Base-by-base conservation (phyloP, 2,113 vertebrate genomes). In the Calidris pygmaea region DNA sequence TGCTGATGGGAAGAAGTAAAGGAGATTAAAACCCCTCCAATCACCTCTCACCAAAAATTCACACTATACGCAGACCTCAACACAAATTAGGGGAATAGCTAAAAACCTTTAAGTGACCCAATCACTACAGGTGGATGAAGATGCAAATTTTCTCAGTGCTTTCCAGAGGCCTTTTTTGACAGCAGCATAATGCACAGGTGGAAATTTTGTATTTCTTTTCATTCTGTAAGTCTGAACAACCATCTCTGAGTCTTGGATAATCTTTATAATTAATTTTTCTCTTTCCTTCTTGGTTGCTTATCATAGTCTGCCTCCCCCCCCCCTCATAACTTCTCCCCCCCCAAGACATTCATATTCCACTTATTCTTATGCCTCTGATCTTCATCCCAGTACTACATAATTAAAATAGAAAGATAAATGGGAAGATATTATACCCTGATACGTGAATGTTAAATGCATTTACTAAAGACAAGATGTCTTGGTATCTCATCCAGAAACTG, bases 261-360 rank as follows among this genome's bases (percentile, higher is more conserved):
- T 10, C 13, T 74, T 58, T 53, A 37, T 35, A 35, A 73, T 24
- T 34, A n/a, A 18, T n/a, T 32, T 85, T 68, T 45, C 10, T 72
- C 19, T 48, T 63, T 76, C 26, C 3, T 4, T 66, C 14, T 30
- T 48, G 20, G 34, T 35, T 62, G 35, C 21, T 48, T 11, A 10
- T 39, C 32, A 29, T 6, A 34, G 15, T 32, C 26, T 30, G 5
- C 19, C n/a, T 41, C 21, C 14, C 8, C 21, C 1, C 1, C 5
- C 1, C 13, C 21, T 23, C n/a, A 30, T 22, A 71, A 14, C 11
- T 27, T 47, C 15, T 11, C 10, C 24, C 1, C 5, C 1, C 47
- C 15, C 27, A 32, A 76, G 34, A 55, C 30, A 29, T 41, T 59
- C 23, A 75, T 59, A 83, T 60, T 63, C 12, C 12, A n/a, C 4